Conservation (phyloP, 2,888 invertebrate species). For the Chromoteleia sp. region DNA sequence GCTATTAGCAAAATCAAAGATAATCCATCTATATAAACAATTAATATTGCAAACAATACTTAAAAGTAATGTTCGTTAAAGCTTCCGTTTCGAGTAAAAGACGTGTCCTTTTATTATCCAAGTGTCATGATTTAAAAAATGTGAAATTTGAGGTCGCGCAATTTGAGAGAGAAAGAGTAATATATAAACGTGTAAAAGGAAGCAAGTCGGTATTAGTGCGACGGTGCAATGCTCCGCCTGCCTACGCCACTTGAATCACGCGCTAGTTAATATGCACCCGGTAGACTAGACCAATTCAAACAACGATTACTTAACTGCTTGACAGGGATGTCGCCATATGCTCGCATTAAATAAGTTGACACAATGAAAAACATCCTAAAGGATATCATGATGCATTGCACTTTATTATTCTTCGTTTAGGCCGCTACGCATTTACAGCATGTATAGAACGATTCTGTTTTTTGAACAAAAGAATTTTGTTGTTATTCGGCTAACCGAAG, state of each 20-base stretch:
- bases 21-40: too few relatives aligned
- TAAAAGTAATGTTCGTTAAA: too few relatives aligned
- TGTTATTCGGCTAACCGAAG: too few relatives aligned
- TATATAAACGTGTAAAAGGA: slow-evolving; percentile 9
- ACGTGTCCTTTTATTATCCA: too few relatives aligned
- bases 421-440: slow-evolving; percentile 6
- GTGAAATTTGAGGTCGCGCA: slow-evolving; percentile 22
- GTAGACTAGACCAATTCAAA: slow-evolving; percentile 56
- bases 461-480: too few relatives aligned
- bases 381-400: slow-evolving; percentile 57
- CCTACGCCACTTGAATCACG: slow-evolving; percentile 35
- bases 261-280: slow-evolving; percentile 58
- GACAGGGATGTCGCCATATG: slow-evolving; percentile 60
- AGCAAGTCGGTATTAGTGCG: slow-evolving; percentile 8
- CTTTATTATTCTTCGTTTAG: slow-evolving; percentile 54
- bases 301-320: slow-evolving; percentile 59
- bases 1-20: too few relatives aligned
- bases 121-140: slow-evolving; percentile 9
- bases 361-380: slow-evolving; percentile 63
- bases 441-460: too few relatives aligned
- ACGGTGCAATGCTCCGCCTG: slow-evolving; percentile 36
- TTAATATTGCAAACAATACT: too few relatives aligned
- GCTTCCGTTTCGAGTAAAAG: too few relatives aligned
- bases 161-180: slow-evolving; percentile 7
- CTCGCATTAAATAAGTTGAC: slow-evolving; percentile 45